phyloP scores from a whole-genome alignment of 2,113 vertebrate genomes.

The Mesoclemmys tuberculata region DNA sequence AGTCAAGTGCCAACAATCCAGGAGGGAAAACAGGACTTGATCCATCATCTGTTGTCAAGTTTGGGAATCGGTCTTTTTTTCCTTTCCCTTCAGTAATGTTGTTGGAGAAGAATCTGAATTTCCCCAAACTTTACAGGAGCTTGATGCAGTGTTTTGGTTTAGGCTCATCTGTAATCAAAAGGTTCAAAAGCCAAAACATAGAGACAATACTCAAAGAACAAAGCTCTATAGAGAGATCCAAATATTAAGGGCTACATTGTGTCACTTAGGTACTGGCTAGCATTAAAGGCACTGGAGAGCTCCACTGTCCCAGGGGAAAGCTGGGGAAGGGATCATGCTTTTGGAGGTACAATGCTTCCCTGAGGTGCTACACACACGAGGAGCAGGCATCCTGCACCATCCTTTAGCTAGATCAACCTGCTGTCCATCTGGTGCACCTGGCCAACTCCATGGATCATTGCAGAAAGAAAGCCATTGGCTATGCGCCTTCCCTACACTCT shows the following conservation, averaged over 20 bases:
- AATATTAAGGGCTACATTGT: not conserved
- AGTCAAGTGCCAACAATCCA: not conserved
- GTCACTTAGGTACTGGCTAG: not conserved
- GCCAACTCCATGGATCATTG: too few species aligned
- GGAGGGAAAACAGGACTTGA: rapidly evolving
- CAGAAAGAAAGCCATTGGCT: too few species aligned
- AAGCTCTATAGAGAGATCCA: not conserved
- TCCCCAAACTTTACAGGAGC: not conserved
- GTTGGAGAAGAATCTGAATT: not conserved
- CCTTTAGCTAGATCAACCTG: too few species aligned
- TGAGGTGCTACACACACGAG: too few species aligned
- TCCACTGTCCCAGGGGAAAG: not conserved
- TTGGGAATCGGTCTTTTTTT: not conserved
- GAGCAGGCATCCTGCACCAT: too few species aligned
- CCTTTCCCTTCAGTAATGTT: not conserved
- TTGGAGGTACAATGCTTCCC: rapidly evolving
- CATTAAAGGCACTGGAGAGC: not conserved
- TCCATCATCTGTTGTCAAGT: not conserved
- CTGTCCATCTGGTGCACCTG: too few species aligned
- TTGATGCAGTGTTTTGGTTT: not conserved
- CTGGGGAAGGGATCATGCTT: not conserved
- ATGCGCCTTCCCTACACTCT: too few species aligned
- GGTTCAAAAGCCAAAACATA: not conserved
- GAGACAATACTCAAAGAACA: not conserved
- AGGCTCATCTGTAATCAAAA: not conserved